Base-by-base conservation (phyloP, 2,797 vertebrate genomes). In the Darevskia mixta region DNA sequence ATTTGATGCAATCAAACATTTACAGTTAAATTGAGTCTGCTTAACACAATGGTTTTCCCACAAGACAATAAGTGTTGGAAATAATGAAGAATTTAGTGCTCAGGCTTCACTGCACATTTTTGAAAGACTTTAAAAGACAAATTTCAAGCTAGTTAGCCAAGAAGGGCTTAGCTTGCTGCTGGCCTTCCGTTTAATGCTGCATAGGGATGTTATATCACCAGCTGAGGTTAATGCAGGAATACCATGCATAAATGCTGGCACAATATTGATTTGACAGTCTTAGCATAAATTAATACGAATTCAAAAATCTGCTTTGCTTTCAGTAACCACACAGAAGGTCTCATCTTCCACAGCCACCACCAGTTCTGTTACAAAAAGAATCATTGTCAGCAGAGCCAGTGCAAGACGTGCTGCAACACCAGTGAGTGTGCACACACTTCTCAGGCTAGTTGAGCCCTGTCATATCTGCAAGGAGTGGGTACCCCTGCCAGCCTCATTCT, bases 1-100 rank as follows among this genome's bases (percentile, higher is more conserved):
- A 32, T 76, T 87, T 66, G 45, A 20, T 66, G 35, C 35, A 61
- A 67, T 61, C 20, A 84, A 88, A 88, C 55, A 88, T 64, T 73
- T 88, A 72, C 77, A 84, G 38, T 73, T 72, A 84, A 79, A 61
- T 76, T 35, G 67, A 4, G 27, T 61, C 35, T 32, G 29, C 82
- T 79, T 79, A 79, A 32, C 82, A 78, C 67, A 88, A 55, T 83
- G 32, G 45, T 25, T 69, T 77, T 41, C 66, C 32, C 25, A 64
- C 8, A 32, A 87, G 77, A 80, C 27, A 81, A 43, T 66, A 58
- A 45, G 38, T 45, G 41, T 64, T 85, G 25, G 82, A 45, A 85
- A 80, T 85, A 85, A 85, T 79, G 41, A 88, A 79, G 35, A 88
- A 88, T 73, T 84, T 79, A 73, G 45, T 61, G 72, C 61, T 79